Percentiles rank a stretch among this genome's conserved stretches.
Conservation (phyloP, 2,113 vertebrate species). For the Callipepla squamata region DNA sequence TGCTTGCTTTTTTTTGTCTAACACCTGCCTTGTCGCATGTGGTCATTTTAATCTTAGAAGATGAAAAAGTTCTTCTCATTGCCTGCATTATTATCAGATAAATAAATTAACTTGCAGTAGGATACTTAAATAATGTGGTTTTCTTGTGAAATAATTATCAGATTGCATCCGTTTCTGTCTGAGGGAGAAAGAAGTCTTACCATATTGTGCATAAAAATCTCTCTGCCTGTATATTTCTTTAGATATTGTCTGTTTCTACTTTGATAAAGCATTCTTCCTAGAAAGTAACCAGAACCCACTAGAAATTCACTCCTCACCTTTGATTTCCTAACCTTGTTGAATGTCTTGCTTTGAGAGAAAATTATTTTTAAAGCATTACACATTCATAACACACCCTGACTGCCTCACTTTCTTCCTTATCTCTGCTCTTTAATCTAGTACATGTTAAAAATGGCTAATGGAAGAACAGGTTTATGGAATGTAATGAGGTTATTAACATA, state of each 20-base stretch:
- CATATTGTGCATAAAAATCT: background rate
- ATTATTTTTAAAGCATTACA: background rate
- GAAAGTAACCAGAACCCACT: background rate
- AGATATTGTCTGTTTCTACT: background rate
- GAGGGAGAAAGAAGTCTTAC: background rate
- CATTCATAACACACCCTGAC: background rate
- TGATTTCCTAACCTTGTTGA: rapidly evolving
- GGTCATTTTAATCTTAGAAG: background rate
- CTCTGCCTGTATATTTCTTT: background rate
- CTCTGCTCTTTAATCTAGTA: background rate
- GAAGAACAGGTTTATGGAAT: background rate
- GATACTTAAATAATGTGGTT: background rate
- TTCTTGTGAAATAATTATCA: background rate
- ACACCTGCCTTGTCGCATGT: background rate
- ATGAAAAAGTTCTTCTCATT: background rate
- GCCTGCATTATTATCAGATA: background rate
- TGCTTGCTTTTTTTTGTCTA: background rate
- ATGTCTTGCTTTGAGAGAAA: background rate
- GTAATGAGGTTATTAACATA: background rate
- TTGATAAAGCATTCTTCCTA: background rate
- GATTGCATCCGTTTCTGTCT: background rate
- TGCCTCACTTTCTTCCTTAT: background rate
- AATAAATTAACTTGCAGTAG: background rate
- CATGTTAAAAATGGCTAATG: background rate
- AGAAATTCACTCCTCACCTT: background rate